Base-by-base conservation (phyloP, 2,113 vertebrate genomes). In the Prietella phreatophila region DNA sequence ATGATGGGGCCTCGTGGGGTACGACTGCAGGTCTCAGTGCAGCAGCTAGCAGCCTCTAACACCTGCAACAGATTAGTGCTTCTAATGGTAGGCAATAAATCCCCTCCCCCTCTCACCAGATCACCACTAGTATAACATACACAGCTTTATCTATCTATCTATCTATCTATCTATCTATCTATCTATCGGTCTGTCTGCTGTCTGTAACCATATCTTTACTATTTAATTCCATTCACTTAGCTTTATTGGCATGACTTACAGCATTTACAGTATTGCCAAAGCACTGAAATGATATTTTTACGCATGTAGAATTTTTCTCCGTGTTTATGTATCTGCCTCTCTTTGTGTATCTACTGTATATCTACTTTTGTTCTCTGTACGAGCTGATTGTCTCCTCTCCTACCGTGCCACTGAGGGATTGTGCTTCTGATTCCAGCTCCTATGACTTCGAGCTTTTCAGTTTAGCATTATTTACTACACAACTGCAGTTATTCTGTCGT, bases 21-120 rank as follows among this genome's bases (percentile, higher is more conserved):
- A 91, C 89, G 84, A 87, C 91, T 90, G 89, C 86, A 85, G 89
- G 88, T 92, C 81, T 84, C 79, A 92, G 91, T 85, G 92, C 91
- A 91, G 90, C 92, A 89, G 94, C 94, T 91, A 93, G 91, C 92
- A 92, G 94, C 93, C 94, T 94, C 93, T 93, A 95, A 95, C 96
- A 96, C 95, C 96, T 96, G 96, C 95, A 95, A 95, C 90, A 95
- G 95, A 96, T 96, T 95, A 96, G 93, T 91, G 93, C 90, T 93
- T 86, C 91, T 95, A 95, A 96, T 95, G 93, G 92, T 50, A 82
- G 91, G 93, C 93, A 93, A 96, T 95, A 96, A 95, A 95, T 94
- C 94, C 93, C 93, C 92, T 94, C 94, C 93, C 94, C 93, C 93
- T 90, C 86, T 90, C 88, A 86, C 30, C 90, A 90, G 93, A 92